Evolutionary conservation across 2,797 vertebrate species (phyloP), one percentile per base, ranked within the genome.

Genomic region (Ptychadena robeensis): DNA sequence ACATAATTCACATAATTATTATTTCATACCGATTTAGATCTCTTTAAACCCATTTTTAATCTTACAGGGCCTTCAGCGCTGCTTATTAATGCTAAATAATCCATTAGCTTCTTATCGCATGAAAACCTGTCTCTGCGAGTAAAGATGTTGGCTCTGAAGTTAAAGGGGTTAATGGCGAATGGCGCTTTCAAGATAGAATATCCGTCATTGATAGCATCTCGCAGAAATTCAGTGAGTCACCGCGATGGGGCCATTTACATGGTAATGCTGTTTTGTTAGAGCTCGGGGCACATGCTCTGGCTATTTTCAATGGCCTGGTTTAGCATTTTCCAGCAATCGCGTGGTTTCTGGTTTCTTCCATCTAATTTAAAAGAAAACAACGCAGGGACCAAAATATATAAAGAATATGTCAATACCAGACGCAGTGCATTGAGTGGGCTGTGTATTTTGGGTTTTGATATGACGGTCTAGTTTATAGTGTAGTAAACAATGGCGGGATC

Each of bases 1-100:
- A 38, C 38, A 57, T 73, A 25, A 81, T 44, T 65, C 79, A 53
- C 37, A 66, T 68, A 79, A 79, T 81, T 48, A 78, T 67, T 67
- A 73, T 73, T 81, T 73, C 61, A 66, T 73, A 59, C 27, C 35
- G n/a, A 32, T 65, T 80, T 34, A 38, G 44, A n/a, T 74, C 53
- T 63, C 31, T 74, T 63, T 74, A 74, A 61, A 63, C 28, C 25
- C 22, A 44, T 35, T 40, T 65, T 72, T 73, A 66, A 53, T 64
- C 70, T 31, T 32, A 64, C 37, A 63, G 30, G 59, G 69, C 69
- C 61, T 64, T 66, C 61, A 34, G 61, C 30, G 0, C 28, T 31
- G 59, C 70, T 81, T 38, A 73, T 73, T 73, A 73, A 10, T 31
- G 9, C 69, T 12, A 73, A 35, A 12, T 68, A 59, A 73, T 64